Base-by-base conservation (phyloP, 2,113 vertebrate species). In the Pyxicephalus adspersus region DNA sequence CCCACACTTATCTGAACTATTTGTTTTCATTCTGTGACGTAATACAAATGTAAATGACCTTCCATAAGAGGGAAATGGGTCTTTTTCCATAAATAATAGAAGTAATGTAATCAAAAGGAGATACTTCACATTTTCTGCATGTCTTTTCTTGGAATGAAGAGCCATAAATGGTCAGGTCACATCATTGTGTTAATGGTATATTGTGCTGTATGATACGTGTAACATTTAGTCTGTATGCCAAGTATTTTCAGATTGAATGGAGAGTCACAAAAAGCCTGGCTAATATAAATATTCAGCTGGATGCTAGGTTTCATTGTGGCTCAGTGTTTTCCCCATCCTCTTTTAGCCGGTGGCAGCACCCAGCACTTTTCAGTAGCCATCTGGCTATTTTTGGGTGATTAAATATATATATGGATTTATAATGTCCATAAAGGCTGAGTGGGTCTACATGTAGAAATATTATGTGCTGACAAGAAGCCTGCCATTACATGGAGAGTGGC, bases 131-230 rank as follows among this genome's bases (percentile, higher is more conserved):
- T 54, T 50, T 63, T 70, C 25, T 50, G 19, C 23, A 61, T 63
- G 34, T 76, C 57, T 61, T 68, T 29, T 58, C 52, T 55, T 22
- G 28, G 28, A 78, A 45, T 34, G 52, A 22, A 28, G 65, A 63
- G 55, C 55, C 65, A 80, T 80, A 71, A 45, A 80, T 80, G 65
- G 77, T 29, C 55, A 64, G 19, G 55, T 52, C 57, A n/a, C 57
- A n/a, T 58, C 20, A 58, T n/a, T 45, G 38, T 13, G 9, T 45
- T 45, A 45, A n/a, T n/a, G n/a, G n/a, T n/a, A n/a, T n/a, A n/a
- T n/a, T n/a, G n/a, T n/a, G n/a, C n/a, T n/a, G n/a, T 45, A 45
- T 8, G 11, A 45, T 45, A 45, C 6, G 11, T 13, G 11, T 45
- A 45, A 45, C 38, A 2, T 45, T 8, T 1, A 45, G 9, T 45